phyloP scores from a whole-genome alignment of 2,888 invertebrate species.

The Trypoxylon attenuatum region DNA sequence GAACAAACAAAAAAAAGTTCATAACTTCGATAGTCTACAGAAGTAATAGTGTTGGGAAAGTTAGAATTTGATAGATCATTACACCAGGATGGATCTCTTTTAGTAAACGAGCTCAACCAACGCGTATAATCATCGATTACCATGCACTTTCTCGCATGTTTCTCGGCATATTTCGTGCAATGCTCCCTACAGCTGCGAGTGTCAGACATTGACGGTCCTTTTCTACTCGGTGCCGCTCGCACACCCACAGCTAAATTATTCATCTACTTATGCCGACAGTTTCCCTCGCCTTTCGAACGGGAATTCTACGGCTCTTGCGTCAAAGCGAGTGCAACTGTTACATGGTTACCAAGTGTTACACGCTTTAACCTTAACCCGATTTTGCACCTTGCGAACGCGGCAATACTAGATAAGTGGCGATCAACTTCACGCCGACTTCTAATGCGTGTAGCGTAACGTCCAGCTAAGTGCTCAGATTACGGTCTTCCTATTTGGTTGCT shows the following conservation, averaged over 20 bases:
- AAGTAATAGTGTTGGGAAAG: too few species aligned
- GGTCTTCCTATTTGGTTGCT: too few species aligned
- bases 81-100: too few species aligned
- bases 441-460: too few species aligned
- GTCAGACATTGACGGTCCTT: constrained; percentile 7
- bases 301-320: constrained; percentile 22
- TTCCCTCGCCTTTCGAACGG: constrained; percentile 13
- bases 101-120: background rate
- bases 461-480: too few species aligned
- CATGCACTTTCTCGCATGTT: constrained; percentile 21
- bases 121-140: constrained; percentile 32
- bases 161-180: constrained; percentile 24
- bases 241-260: constrained; percentile 27
- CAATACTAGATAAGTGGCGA: constrained; percentile 21
- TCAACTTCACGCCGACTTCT: constrained; percentile 4
- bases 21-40: too few species aligned
- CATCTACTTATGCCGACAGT: constrained; percentile 3
- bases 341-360: constrained; percentile 51
- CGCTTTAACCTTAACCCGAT: constrained; percentile 60
- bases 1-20: too few species aligned
- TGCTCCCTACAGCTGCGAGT: background rate
- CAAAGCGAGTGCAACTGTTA: constrained; percentile 47
- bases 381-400: constrained; percentile 41
- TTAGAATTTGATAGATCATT: too few species aligned
- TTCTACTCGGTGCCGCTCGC: constrained; percentile 21